Evolutionary conservation across 2,888 invertebrate species (phyloP), one percentile per base, ranked within the genome.

Genomic region (Thysanoteuthis rhombus): DNA sequence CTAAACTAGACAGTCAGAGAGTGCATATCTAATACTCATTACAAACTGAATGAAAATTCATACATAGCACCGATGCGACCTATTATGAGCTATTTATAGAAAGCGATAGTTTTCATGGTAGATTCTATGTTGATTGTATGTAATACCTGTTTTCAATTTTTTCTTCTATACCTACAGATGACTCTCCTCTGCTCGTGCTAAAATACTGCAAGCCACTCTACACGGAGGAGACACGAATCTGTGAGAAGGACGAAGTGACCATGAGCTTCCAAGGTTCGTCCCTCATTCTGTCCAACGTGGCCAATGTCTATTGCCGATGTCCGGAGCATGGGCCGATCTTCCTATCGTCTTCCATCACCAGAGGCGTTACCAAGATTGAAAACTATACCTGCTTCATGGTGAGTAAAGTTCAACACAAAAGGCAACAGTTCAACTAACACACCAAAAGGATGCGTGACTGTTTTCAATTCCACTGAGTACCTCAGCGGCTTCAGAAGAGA

Each of bases 341-440:
- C n/a, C 75, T 75, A 36, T 75, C 75, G 3, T 75, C 75, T 12
- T 75, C 75, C 16, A 75, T n/a, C n/a, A 75, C n/a, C 75, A n/a
- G n/a, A 12, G 75, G 75, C 12, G 75, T 75, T n/a, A 75, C 75
- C 1, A 75, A n/a, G n/a, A 36, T 36, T 12, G 75, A 75, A 75
- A 75, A 75, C n/a, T 75, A 75, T n/a, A 75, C 75, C 75, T 75
- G 75, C 75, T 75, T n/a, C n/a, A 75, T 75, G 75, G 75, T 75
- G 75, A 75, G 75, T 75, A 75, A 75, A 16, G 36, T n/a, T n/a
- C 75, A 75, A 36, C 75, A 75, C n/a, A n/a, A 75, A 75, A n/a
- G 75, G n/a, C 75, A 75, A 75, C 75, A 75, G 12, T 5, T n/a
- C n/a, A 75, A 75, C 75, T 75, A 75, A 75, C 75, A n/a, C n/a